A percentile compares a stretch with the other conserved stretches of the same genome.
These are phyloP conservation scores for Styela clava DNA, from an alignment of 23 tunicate genomes.

Conservation along the genomic window DNA sequence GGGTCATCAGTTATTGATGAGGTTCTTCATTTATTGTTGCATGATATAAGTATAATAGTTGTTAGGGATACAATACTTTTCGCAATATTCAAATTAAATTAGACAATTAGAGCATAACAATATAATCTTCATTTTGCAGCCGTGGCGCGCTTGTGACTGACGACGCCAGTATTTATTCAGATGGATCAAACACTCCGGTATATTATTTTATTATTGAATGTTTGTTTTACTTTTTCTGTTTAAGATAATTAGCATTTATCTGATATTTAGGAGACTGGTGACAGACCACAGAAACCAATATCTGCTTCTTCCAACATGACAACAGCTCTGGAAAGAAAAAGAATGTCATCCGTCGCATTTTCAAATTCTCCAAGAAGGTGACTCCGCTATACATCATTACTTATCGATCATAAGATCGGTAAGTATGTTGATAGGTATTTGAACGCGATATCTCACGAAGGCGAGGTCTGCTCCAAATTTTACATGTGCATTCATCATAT, in stretches of 20 bases:
- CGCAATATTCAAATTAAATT: too few relatives aligned
- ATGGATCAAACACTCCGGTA: conserved; percentile 33
- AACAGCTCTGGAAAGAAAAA: conserved; percentile 10
- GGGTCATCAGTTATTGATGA: too few relatives aligned
- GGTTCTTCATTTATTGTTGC: too few relatives aligned
- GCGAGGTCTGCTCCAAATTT: too few relatives aligned
- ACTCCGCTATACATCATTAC: too few relatives aligned
- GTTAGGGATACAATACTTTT: too few relatives aligned
- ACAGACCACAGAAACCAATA: background rate
- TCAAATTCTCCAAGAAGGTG: background rate
- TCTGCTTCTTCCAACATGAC: background rate
- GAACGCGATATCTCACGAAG: too few relatives aligned
- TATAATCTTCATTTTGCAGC: background rate
- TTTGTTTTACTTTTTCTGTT: background rate
- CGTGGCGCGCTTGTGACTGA: conserved; percentile 11
- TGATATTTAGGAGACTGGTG: background rate
- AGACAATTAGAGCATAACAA: too few relatives aligned
- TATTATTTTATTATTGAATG: background rate
- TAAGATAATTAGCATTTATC: background rate
- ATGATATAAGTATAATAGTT: too few relatives aligned
- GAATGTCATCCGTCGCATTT: conserved; percentile 6
- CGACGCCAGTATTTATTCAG: conserved; percentile 23
- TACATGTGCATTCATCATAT: too few relatives aligned
- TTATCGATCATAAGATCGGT: too few relatives aligned
- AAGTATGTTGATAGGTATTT: too few relatives aligned